phyloP scores from a whole-genome alignment of 2,888 invertebrate species.

The Cosmia pyralina region DNA sequence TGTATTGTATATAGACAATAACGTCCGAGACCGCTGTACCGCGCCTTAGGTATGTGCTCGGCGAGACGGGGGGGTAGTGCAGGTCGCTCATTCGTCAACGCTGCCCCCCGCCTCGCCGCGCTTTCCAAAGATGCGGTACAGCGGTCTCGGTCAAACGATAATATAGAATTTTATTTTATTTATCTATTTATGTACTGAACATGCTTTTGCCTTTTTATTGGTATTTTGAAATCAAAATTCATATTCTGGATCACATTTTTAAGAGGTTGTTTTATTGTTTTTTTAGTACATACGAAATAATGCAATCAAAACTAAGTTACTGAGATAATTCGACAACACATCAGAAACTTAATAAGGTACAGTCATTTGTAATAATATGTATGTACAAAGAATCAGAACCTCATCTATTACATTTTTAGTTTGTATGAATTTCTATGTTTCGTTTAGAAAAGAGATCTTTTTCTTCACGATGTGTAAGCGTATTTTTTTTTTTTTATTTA shows the following conservation, averaged over 20 bases:
- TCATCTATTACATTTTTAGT: neutral
- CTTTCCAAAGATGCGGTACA: too few relatives aligned
- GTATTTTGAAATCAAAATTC: constrained; percentile 10
- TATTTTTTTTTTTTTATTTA: too few relatives aligned
- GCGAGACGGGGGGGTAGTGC: too few relatives aligned
- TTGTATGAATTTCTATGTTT: neutral
- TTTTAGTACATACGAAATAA: constrained; percentile 36
- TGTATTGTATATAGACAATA: constrained; percentile 88
- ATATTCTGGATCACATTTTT: constrained; percentile 28
- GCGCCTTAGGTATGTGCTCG: too few relatives aligned
- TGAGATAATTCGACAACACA: constrained; percentile 6
- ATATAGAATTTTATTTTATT: constrained; percentile 63
- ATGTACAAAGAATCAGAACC: too few relatives aligned
- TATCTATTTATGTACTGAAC: constrained; percentile 63
- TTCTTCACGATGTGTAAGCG: constrained; percentile 1
- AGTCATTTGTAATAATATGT: too few relatives aligned
- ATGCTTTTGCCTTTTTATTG: constrained; percentile 32
- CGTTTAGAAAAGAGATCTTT: neutral
- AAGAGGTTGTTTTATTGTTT: constrained; percentile 1
- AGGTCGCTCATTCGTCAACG: too few relatives aligned
- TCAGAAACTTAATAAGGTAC: too few relatives aligned
- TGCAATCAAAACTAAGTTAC: constrained; percentile 22
- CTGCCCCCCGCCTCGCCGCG: too few relatives aligned
- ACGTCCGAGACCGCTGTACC: constrained; percentile 45
- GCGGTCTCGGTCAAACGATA: constrained; percentile 7